Conservation (phyloP, 1,140 invertebrate genomes). For the Wasmannia auropunctata region DNA sequence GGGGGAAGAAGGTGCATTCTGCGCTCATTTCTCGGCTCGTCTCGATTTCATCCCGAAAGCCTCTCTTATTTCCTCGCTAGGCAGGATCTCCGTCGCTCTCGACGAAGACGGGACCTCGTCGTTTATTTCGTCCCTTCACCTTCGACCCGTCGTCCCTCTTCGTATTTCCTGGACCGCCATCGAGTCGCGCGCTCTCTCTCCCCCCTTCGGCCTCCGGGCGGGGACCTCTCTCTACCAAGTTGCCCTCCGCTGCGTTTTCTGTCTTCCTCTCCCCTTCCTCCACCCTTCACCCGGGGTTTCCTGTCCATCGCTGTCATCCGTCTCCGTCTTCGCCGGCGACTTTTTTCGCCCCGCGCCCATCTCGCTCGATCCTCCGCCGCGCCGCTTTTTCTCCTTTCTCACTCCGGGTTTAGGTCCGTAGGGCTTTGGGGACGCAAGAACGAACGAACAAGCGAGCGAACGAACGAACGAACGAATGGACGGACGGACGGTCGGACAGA, state of each 20-base stretch:
- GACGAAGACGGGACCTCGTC: constrained; percentile 62
- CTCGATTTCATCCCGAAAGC: constrained; percentile 20
- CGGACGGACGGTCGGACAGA: constrained; percentile 63
- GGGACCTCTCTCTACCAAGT: constrained; percentile 31
- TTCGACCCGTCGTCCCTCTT: constrained; percentile 63
- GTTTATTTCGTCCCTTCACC: constrained; percentile 72
- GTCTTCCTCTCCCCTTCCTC: constrained; percentile 17
- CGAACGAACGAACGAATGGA: too few relatives aligned
- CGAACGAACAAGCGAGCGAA: constrained; percentile 49
- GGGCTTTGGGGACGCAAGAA: constrained; percentile 75
- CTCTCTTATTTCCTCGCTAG: not conserved
- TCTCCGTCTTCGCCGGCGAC: constrained; percentile 60
- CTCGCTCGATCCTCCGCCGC: constrained; percentile 18
- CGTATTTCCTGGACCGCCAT: constrained; percentile 64
- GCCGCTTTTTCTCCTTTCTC: constrained; percentile 59
- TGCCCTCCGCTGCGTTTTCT: constrained; percentile 17
- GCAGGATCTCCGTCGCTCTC: constrained; percentile 27
- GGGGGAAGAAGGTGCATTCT: too few relatives aligned
- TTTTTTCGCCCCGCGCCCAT: constrained; percentile 27
- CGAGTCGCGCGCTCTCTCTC: constrained; percentile 22
- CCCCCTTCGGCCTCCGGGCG: not conserved
- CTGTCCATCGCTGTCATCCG: constrained; percentile 64
- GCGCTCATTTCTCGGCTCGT: constrained; percentile 1
- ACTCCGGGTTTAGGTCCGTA: constrained; percentile 70
- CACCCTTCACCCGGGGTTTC: constrained; percentile 22